A percentile compares a stretch with the other conserved stretches of the same genome.
Conservation (phyloP, 2,797 vertebrate species). For the Tokudaia tokunoshimensis region DNA sequence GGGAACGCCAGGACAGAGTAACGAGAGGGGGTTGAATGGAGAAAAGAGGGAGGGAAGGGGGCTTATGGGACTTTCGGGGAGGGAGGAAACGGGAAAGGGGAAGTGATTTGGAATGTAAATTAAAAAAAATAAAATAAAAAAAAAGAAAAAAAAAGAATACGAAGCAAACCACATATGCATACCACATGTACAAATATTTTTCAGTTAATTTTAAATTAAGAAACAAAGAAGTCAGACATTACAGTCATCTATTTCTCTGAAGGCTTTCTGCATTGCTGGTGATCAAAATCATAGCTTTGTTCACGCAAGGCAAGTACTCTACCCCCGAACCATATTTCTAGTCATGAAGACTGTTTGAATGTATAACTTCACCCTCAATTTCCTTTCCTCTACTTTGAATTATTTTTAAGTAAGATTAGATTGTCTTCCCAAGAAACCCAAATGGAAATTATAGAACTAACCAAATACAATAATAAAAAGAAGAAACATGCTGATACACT, state of each 20-base stretch:
- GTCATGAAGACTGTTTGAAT: neutral
- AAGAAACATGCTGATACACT: neutral
- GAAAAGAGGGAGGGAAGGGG: too few relatives aligned
- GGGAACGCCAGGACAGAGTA: too few relatives aligned
- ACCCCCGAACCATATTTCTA: neutral
- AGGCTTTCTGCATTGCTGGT: neutral
- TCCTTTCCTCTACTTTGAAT: neutral
- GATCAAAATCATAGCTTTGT: neutral
- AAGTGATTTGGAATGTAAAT: too few relatives aligned
- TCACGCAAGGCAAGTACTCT: neutral
- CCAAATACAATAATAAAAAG: neutral
- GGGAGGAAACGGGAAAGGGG: too few relatives aligned
- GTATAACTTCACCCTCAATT: neutral
- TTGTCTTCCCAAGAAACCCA: neutral
- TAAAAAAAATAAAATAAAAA: too few relatives aligned
- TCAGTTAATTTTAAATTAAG: neutral
- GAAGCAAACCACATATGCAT: neutral
- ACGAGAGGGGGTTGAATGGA: too few relatives aligned
- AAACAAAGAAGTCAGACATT: neutral
- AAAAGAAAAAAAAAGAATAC: too few relatives aligned
- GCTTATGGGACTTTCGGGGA: too few relatives aligned
- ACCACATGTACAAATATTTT: neutral
- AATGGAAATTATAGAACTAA: neutral
- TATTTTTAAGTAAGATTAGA: conserved; percentile 12
- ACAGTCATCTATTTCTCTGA: neutral